These are phyloP conservation scores for Polietes domitor DNA, from an alignment of 2,888 invertebrate genomes.

Conservation along the genomic window DNA sequence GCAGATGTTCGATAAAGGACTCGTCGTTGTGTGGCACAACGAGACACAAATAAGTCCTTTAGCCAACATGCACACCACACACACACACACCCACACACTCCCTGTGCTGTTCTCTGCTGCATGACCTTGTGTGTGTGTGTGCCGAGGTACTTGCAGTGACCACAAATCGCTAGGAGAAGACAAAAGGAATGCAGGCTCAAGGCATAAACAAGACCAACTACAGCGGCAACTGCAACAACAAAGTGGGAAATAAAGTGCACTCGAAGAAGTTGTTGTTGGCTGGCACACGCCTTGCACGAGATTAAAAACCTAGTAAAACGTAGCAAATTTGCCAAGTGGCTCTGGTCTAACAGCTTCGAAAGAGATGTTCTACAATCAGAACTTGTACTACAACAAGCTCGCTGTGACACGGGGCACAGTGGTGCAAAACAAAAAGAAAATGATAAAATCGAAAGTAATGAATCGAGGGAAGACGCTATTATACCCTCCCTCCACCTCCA, in stretches of 20 bases:
- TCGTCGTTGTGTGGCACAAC: slow-evolving; percentile 2
- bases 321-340: slow-evolving; percentile 28
- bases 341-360: neutral
- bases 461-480: too few relatives aligned
- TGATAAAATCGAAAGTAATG: too few relatives aligned
- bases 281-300: slow-evolving; percentile 24
- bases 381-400: too few relatives aligned
- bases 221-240: neutral
- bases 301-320: neutral
- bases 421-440: too few relatives aligned
- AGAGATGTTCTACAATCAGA: too few relatives aligned
- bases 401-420: too few relatives aligned
- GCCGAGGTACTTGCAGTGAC: slow-evolving; percentile 31
- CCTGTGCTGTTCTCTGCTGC: too few relatives aligned
- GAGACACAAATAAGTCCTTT: slow-evolving; percentile 30
- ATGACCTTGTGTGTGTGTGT: too few relatives aligned
- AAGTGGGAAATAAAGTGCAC: slow-evolving; percentile 26
- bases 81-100: neutral
- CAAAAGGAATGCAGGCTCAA: neutral
- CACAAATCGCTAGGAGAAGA: neutral
- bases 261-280: slow-evolving; percentile 3
- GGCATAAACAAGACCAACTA: slow-evolving; percentile 2
- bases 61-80: neutral
- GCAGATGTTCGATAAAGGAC: slow-evolving; percentile 61
- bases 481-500: too few relatives aligned